These are phyloP conservation scores for Anoplius nigerrimus DNA, from an alignment of 2,888 invertebrate species.

Conservation along the genomic window DNA sequence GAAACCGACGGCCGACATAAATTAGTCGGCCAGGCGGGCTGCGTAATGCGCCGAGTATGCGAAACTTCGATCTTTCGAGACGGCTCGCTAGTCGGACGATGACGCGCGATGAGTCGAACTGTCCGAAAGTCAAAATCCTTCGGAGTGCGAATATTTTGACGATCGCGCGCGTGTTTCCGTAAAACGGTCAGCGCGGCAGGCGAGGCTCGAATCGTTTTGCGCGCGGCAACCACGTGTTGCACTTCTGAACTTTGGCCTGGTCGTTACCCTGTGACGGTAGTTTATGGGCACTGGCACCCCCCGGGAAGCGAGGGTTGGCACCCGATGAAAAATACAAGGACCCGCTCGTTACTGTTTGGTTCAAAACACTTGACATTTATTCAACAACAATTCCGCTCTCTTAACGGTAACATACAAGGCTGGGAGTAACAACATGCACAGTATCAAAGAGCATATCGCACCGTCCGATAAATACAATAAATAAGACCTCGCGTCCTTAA, in stretches of 20 bases:
- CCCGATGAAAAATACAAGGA: background rate
- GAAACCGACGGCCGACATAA: too few relatives aligned
- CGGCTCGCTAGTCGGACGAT: too few relatives aligned
- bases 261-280: background rate
- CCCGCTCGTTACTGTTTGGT: too few relatives aligned
- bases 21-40: too few relatives aligned
- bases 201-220: constrained; percentile 43
- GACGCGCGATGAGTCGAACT: too few relatives aligned
- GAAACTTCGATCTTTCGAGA: too few relatives aligned
- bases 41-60: too few relatives aligned
- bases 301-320: background rate
- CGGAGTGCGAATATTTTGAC: background rate
- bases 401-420: too few relatives aligned
- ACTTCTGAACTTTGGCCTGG: constrained; percentile 19
- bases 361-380: background rate
- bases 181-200: constrained; percentile 17
- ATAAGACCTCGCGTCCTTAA: too few relatives aligned
- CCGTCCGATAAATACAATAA: too few relatives aligned
- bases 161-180: background rate
- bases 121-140: constrained; percentile 1
- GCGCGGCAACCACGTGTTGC: constrained; percentile 58
- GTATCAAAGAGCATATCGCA: too few relatives aligned
- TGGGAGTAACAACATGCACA: too few relatives aligned
- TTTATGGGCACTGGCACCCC: background rate
- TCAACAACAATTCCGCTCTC: background rate